Evolutionary conservation across 1,140 invertebrate species (phyloP), one percentile per base, ranked within the genome.

Genomic region (Aplysia californica): DNA sequence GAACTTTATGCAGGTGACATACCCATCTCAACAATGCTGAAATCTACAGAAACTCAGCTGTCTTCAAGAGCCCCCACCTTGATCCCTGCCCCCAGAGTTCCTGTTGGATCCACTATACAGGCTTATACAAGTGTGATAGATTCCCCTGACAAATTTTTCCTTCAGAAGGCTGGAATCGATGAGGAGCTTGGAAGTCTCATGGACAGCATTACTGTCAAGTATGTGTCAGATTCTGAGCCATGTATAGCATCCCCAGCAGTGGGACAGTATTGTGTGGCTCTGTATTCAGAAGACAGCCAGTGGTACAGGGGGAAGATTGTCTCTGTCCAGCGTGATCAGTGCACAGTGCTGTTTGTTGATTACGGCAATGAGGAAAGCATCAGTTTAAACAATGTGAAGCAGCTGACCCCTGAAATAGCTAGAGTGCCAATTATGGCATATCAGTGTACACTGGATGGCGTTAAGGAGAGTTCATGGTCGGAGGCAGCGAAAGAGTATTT

Each of bases 221-320:
- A 77, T 75, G 75, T 50, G 21, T 65, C 55, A 23, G 56, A 73
- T 1, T 33, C 55, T 0, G n/a, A n/a, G n/a, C n/a, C n/a, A n/a
- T n/a, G n/a, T n/a, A n/a, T n/a, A n/a, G n/a, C n/a, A n/a, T 74
- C 3, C 20, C 61, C 72, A 61, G 21, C 66, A 55, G 73, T 88
- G 38, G 75, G 77, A 23, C 79, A 77, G 39, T 67, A 80, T 23
- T 88, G 87, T 79, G 90, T 93, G 33, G 94, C 94, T 0, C 91
- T 93, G 70, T 95, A 94, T 83, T 92, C 92, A 0, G 92, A 93
- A 2, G 94, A 96, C 85, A 92, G 93, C 41, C 85, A 89, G 1
- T 96, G 95, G 95, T 96, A 96, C 84, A 91, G 95, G 76, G 95
- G 94, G 1, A 92, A 93, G 80, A 93, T 96, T 21, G 89, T 94